phyloP scores from a whole-genome alignment of 2,888 invertebrate species.

The Listrodromus nycthemerus region DNA sequence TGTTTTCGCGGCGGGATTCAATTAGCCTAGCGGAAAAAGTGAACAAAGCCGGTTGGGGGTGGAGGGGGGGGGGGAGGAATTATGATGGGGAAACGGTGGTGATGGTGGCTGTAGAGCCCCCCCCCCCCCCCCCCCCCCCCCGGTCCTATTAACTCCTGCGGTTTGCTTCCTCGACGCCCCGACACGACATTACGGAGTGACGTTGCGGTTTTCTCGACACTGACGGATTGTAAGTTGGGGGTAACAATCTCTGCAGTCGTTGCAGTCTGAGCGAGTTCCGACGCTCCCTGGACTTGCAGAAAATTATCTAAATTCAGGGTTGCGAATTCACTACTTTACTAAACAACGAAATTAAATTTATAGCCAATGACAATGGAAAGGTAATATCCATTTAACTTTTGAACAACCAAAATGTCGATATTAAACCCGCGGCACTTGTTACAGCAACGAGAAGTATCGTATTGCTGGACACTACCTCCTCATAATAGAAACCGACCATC shows the following conservation, averaged over 20 bases:
- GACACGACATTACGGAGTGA: slow-evolving; percentile 30
- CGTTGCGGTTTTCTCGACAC: slow-evolving; percentile 33
- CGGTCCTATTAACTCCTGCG: slow-evolving; percentile 55
- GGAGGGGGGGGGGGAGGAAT: slow-evolving; percentile 19
- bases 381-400: neutral
- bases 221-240: slow-evolving; percentile 15
- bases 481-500: slow-evolving; percentile 11
- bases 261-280: neutral
- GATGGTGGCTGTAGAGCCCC: neutral
- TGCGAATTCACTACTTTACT: neutral
- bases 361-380: neutral
- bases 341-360: neutral
- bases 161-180: slow-evolving; percentile 35
- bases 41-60: neutral
- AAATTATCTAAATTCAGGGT: neutral
- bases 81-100: slow-evolving; percentile 54
- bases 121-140: slow-evolving; percentile 21
- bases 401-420: neutral
- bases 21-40: slow-evolving; percentile 65
- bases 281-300: no score
- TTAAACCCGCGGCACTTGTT: slow-evolving; percentile 52
- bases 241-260: neutral
- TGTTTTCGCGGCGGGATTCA: slow-evolving; percentile 53
- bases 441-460: slow-evolving; percentile 23
- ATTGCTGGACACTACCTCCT: slow-evolving; percentile 2